Percentiles rank a stretch among this genome's conserved stretches.
Evolutionary conservation across 2,888 invertebrate genomes (phyloP).

Genomic region (Leptopilina myrica): DNA sequence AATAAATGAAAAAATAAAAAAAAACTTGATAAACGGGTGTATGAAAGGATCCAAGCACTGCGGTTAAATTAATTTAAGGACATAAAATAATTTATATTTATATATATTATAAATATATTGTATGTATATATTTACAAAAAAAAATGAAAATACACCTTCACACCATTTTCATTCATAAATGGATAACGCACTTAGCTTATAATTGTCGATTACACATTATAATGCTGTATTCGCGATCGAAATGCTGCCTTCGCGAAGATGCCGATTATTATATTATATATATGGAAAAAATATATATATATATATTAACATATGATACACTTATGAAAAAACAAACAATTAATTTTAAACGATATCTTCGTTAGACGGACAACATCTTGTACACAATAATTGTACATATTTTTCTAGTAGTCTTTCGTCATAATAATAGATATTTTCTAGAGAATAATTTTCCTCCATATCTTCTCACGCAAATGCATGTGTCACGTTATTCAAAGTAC

Average conservation of each 20-base stretch:
- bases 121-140: constrained; percentile 36
- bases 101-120: constrained; percentile 35
- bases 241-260: constrained; percentile 33
- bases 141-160: background rate
- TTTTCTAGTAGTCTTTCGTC: constrained; percentile 20
- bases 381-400: constrained; percentile 28
- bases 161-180: constrained; percentile 22
- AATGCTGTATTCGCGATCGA: constrained; percentile 29
- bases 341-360: constrained; percentile 25
- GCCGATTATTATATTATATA: constrained; percentile 1
- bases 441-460: constrained; percentile 18
- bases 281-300: no score
- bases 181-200: constrained; percentile 24
- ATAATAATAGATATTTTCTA: constrained; percentile 11
- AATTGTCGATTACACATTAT: constrained; percentile 23
- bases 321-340: background rate
- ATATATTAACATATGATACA: constrained; percentile 7
- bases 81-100: constrained; percentile 36
- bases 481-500: background rate
- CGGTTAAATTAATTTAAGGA: constrained; percentile 22
- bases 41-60: constrained; percentile 27
- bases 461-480: constrained; percentile 3
- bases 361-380: background rate
- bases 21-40: constrained; percentile 12
- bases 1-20: background rate